phyloP scores from a whole-genome alignment of 2,113 vertebrate genomes.

The Eubucco bourcierii region DNA sequence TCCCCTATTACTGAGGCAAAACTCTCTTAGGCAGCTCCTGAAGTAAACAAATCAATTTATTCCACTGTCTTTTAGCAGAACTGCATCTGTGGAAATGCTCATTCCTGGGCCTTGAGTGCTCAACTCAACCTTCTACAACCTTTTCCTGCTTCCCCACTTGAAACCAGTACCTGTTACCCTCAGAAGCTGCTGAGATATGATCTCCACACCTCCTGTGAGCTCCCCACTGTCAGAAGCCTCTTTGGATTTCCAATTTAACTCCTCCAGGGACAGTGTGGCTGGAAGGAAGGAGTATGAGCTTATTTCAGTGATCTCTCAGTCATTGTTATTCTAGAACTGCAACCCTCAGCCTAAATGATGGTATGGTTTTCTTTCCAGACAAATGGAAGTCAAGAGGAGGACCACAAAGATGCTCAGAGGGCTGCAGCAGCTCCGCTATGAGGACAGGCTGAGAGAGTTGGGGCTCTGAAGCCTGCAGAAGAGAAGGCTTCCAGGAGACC shows the following conservation, averaged over 20 bases:
- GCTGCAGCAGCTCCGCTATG: no score
- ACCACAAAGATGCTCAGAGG: no score
- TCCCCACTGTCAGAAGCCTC: conserved; percentile 3
- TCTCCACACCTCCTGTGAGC: not conserved
- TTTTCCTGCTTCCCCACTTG: not conserved
- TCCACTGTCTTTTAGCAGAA: not conserved
- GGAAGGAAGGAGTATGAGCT: not conserved
- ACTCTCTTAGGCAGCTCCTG: not conserved
- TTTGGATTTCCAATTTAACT: conserved; percentile 30
- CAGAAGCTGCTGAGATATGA: not conserved
- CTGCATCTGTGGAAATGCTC: not conserved
- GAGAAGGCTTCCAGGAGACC: no score
- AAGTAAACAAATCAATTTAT: not conserved
- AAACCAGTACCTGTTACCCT: not conserved
- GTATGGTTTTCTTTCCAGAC: not conserved
- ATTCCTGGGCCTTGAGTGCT: not conserved
- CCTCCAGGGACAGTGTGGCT: not conserved
- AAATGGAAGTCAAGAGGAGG: not conserved
- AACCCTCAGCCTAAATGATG: not conserved
- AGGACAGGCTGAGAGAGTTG: no score
- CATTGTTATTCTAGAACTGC: not conserved
- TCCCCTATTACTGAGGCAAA: not conserved
- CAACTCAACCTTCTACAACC: not conserved
- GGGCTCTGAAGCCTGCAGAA: no score
- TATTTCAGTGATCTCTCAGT: conserved; percentile 30